Base-by-base conservation (phyloP, 2,797 vertebrate genomes). In the Sylvilagus floridanus region DNA sequence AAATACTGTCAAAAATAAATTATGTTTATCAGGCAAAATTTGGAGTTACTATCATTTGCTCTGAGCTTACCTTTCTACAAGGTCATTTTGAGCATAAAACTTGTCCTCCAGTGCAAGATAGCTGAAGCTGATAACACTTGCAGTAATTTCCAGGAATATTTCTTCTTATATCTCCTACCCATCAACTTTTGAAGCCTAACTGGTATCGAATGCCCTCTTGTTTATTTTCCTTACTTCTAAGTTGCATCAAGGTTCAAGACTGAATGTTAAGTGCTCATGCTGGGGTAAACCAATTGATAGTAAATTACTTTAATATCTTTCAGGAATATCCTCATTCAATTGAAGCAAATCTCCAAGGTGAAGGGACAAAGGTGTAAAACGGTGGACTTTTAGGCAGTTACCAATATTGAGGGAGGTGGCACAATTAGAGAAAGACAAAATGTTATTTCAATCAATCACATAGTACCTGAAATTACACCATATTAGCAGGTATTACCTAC, bases 11-110 rank as follows among this genome's bases (percentile, higher is more conserved):
- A 90, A 6, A 42, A 90, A 22, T 52, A 83, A 91, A 81, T 93
- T 60, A 66, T 63, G 37, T 93, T 89, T 92, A 73, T 68, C 63
- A 92, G 88, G 57, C 22, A 93, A 52, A 96, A 69, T 88, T 52
- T 79, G n/a, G 60, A 13, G 52, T 94, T 82, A 37, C 28, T 60
- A 28, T 94, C 17, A 37, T 91, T 96, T 82, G 12, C n/a, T 90
- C n/a, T 78, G 63, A 76, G 60, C 7, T 84, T 57, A 32, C 30
- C 37, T 72, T 86, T 73, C 52, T 28, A 32, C 12, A 66, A 32
- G 4, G 19, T 35, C 0, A 2, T 73, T 94, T 62, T 81, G 73
- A 37, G 50, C 10, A 7, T 14, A 37, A 81, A 50, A 28, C 28
- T 78, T 16, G 54, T 47, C 30, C 30, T 81, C 68, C 50, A 42